These are phyloP conservation scores for Lepilemur ruficaudatus DNA, from an alignment of 2,797 vertebrate species.

Conservation along the genomic window DNA sequence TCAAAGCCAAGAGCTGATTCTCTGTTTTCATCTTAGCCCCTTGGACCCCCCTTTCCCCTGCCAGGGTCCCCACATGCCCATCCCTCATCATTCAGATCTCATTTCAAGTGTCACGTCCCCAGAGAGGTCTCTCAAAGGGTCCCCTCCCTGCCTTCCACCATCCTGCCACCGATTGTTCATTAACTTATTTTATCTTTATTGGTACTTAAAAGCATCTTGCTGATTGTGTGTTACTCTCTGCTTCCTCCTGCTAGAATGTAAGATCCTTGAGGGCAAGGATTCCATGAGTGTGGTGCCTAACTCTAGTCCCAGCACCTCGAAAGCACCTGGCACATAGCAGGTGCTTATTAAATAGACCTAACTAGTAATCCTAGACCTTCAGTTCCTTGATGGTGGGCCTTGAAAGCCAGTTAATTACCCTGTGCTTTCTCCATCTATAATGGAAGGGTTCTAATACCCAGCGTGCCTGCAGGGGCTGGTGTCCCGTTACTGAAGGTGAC, in stretches of 20 bases:
- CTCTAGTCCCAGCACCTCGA: background rate
- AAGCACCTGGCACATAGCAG: background rate
- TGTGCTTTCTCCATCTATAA: background rate
- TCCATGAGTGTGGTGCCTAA: background rate
- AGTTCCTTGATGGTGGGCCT: background rate
- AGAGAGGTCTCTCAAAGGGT: background rate
- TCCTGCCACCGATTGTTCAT: no score
- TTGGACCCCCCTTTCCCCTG: accelerated
- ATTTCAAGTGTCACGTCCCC: background rate
- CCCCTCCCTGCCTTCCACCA: background rate
- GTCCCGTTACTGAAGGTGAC: no score
- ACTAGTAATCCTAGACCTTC: background rate
- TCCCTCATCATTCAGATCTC: background rate
- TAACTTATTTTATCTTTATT: background rate
- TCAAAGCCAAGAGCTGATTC: background rate
- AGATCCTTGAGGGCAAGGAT: background rate
- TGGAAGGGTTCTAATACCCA: background rate
- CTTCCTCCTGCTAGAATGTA: background rate
- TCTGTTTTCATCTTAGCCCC: background rate
- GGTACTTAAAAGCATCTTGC: background rate
- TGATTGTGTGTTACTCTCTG: background rate
- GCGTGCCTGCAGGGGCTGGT: background rate
- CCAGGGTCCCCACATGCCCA: no score
- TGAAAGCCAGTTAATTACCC: background rate
- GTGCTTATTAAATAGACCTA: background rate